These are phyloP conservation scores for Lacanobia oleracea DNA, from an alignment of 2,888 invertebrate species.

Conservation along the genomic window DNA sequence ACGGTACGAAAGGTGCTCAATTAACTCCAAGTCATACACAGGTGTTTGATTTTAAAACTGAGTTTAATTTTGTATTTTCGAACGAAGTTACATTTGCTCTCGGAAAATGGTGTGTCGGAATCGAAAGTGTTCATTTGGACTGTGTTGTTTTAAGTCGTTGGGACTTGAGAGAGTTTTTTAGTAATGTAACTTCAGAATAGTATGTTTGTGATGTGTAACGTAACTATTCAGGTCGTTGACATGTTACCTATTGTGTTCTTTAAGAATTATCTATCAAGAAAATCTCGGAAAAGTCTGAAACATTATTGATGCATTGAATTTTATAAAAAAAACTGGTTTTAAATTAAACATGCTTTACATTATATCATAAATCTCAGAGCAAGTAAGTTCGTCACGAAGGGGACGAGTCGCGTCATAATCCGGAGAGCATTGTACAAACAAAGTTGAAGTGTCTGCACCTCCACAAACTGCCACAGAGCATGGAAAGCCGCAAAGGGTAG, in stretches of 20 bases:
- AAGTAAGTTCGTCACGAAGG: slow-evolving; percentile 47
- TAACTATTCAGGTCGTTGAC: background rate
- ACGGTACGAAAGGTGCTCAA: slow-evolving; percentile 63
- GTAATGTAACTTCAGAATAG: background rate
- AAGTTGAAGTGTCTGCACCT: slow-evolving; percentile 61
- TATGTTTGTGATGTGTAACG: background rate
- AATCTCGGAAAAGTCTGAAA: background rate
- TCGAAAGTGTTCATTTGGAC: slow-evolving; percentile 10
- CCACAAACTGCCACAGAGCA: background rate
- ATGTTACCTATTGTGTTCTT: too few relatives aligned
- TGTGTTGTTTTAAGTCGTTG: background rate
- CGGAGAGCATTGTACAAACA: slow-evolving; percentile 66
- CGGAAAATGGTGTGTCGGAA: slow-evolving; percentile 14
- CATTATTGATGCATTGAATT: background rate
- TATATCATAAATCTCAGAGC: slow-evolving; percentile 31
- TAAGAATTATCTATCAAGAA: background rate
- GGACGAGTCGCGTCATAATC: slow-evolving; percentile 18
- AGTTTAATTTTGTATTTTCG: slow-evolving; percentile 44
- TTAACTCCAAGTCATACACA: slow-evolving; percentile 70
- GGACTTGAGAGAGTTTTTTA: background rate
- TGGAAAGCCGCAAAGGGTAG: background rate
- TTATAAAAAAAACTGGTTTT: background rate
- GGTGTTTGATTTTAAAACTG: slow-evolving; percentile 62
- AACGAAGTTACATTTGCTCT: slow-evolving; percentile 22
- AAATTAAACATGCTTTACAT: background rate